phyloP scores from a whole-genome alignment of 1,140 invertebrate genomes.

The Ceratosolen fusciceps region DNA sequence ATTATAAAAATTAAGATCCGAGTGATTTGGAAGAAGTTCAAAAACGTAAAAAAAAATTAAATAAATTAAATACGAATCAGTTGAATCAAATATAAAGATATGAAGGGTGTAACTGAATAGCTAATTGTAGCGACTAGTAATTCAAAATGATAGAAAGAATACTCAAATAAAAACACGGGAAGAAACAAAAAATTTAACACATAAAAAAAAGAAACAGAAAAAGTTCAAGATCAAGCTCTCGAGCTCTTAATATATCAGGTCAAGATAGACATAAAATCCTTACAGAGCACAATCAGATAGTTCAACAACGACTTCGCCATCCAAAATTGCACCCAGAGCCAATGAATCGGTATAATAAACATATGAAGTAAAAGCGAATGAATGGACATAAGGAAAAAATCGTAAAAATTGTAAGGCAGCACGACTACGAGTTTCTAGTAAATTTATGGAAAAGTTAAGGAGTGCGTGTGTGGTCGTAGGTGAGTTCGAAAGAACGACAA shows the following conservation, averaged over 20 bases:
- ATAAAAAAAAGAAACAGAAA: no score
- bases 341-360: slow-evolving; percentile 31
- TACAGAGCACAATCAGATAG: not conserved
- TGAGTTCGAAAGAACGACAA: slow-evolving; percentile 14
- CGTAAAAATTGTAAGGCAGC: slow-evolving; percentile 16
- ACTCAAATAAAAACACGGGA: no score
- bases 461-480: slow-evolving; percentile 42
- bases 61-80: no score
- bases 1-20: no score
- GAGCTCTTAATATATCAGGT: slow-evolving; percentile 13
- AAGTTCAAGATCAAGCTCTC: not conserved
- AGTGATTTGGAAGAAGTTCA: no score
- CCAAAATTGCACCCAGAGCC: slow-evolving; percentile 20
- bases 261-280: not conserved
- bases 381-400: not conserved
- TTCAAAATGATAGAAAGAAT: no score
- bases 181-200: no score
- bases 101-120: no score
- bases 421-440: slow-evolving; percentile 2
- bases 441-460: slow-evolving; percentile 33
- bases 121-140: no score
- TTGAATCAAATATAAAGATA: no score
- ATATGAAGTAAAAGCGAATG: not conserved
- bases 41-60: no score
- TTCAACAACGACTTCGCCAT: slow-evolving; percentile 5